phyloP scores from a whole-genome alignment of 2,797 vertebrate genomes.

The Neopelma chrysocephalum region DNA sequence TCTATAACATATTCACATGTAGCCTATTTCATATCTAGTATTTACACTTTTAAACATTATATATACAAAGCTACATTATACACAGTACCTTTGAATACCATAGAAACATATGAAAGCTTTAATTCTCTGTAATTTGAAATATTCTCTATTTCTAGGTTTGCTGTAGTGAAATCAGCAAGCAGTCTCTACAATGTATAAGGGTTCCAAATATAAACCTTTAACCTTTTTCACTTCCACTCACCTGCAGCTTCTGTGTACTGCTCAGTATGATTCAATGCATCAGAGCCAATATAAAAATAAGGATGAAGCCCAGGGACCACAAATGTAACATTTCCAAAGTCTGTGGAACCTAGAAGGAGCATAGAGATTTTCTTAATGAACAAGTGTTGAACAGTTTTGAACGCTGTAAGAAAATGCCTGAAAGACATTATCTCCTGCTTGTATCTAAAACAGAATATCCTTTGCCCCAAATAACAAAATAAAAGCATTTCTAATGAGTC shows the following conservation, averaged over 20 bases:
- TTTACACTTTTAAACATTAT: background rate
- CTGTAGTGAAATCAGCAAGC: background rate
- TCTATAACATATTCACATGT: background rate
- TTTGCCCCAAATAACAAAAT: background rate
- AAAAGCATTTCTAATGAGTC: background rate
- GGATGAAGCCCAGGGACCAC: constrained; percentile 87
- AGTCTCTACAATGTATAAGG: background rate
- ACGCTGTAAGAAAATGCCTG: background rate
- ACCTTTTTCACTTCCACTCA: constrained; percentile 43
- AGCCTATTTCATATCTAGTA: background rate
- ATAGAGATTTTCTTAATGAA: background rate
- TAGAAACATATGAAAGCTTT: background rate
- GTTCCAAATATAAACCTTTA: background rate
- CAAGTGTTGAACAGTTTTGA: background rate
- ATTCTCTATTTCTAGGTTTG: background rate
- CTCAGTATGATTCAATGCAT: constrained; percentile 87
- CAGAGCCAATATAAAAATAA: constrained; percentile 87
- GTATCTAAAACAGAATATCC: background rate
- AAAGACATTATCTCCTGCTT: background rate
- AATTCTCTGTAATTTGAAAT: background rate
- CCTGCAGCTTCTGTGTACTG: constrained; percentile 87
- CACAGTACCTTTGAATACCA: background rate
- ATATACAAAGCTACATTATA: background rate
- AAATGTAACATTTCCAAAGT: constrained; percentile 89
- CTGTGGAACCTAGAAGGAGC: constrained; percentile 83